Evolutionary conservation across 2,888 invertebrate genomes (phyloP).

Genomic region (Anodontia alba): DNA sequence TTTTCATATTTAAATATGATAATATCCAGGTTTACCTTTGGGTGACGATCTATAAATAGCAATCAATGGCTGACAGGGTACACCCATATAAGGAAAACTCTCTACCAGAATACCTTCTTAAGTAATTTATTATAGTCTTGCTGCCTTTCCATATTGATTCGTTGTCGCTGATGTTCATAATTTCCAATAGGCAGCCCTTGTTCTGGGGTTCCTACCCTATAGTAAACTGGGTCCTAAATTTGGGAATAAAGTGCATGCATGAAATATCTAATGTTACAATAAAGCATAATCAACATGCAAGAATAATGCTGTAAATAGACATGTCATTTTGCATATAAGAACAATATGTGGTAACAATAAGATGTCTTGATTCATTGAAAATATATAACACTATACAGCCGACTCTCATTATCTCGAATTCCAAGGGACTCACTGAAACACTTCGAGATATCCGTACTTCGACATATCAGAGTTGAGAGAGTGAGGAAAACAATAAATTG

Average conservation of each 20-base stretch:
- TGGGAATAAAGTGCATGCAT: slow-evolving; percentile 6
- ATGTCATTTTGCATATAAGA: too few relatives aligned
- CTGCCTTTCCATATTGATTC: slow-evolving; percentile 50
- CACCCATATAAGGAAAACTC: background rate
- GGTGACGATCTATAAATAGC: background rate
- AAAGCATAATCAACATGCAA: too few relatives aligned
- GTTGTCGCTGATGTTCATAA: slow-evolving; percentile 43
- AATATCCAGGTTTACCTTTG: background rate
- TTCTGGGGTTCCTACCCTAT: slow-evolving; percentile 61
- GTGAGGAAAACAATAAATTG: too few relatives aligned
- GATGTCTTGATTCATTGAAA: too few relatives aligned
- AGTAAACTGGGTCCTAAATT: slow-evolving; percentile 45
- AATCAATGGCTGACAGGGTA: background rate
- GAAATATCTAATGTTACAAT: background rate
- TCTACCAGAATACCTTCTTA: slow-evolving; percentile 30
- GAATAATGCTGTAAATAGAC: too few relatives aligned
- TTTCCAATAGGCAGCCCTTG: slow-evolving; percentile 53
- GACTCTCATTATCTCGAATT: too few relatives aligned
- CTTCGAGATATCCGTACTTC: too few relatives aligned
- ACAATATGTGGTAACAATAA: too few relatives aligned
- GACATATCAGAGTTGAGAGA: too few relatives aligned
- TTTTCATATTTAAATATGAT: background rate
- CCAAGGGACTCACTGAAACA: too few relatives aligned
- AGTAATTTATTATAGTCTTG: slow-evolving; percentile 58
- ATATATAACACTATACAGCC: too few relatives aligned